A percentile compares a stretch with the other conserved stretches of the same genome.
Conservation (phyloP, 2,888 invertebrate species). For the Protodeltote pygarga region DNA sequence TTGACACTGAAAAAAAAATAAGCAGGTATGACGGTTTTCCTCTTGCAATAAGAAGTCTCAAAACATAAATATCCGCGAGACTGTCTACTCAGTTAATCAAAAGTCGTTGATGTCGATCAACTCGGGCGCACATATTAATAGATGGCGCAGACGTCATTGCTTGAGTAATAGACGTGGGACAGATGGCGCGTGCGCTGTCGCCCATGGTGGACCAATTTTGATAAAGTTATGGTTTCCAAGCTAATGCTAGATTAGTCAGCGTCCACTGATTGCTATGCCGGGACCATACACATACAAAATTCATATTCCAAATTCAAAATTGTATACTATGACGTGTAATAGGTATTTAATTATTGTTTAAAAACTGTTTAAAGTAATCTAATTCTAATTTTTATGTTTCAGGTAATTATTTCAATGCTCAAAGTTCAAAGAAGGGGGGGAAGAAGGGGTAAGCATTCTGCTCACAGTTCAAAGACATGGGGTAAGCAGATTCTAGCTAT, state of each 20-base stretch:
- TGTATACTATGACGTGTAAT: too few species aligned
- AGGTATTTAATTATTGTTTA: too few species aligned
- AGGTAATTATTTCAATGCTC: slow-evolving; percentile 5
- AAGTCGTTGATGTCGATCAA: slow-evolving; percentile 29
- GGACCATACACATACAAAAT: too few species aligned
- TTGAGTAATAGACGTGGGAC: slow-evolving; percentile 29
- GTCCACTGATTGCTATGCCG: too few species aligned
- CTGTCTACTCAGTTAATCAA: slow-evolving; percentile 30
- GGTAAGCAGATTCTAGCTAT: slow-evolving; percentile 1
- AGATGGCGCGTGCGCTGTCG: slow-evolving; percentile 17
- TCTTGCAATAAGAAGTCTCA: background rate
- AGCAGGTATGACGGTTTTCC: background rate
- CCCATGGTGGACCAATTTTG: background rate
- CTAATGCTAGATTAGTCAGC: too few species aligned
- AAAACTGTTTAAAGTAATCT: too few species aligned
- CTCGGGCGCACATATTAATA: slow-evolving; percentile 37
- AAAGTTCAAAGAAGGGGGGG: too few species aligned
- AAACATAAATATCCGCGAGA: background rate
- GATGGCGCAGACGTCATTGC: slow-evolving; percentile 24
- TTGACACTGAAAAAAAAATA: too few species aligned
- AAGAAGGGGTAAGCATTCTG: too few species aligned
- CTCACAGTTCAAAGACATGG: fast-evolving
- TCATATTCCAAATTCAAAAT: too few species aligned
- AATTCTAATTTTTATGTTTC: slow-evolving; percentile 2
- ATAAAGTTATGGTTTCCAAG: too few species aligned